phyloP scores from a whole-genome alignment of 2,888 invertebrate species.

The Drosophila mayaguana region DNA sequence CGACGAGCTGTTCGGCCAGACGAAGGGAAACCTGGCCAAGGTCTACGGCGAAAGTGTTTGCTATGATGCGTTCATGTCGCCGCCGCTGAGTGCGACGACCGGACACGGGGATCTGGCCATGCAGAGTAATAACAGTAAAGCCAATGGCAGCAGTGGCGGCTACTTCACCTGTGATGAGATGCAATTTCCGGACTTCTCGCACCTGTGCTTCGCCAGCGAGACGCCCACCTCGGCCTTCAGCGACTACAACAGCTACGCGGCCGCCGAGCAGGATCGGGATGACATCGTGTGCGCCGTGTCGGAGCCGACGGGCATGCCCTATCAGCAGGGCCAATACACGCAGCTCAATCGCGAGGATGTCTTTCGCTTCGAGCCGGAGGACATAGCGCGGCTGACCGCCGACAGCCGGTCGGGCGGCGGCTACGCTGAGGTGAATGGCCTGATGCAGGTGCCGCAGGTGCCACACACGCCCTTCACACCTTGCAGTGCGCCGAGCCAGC shows the following conservation, averaged over 20 bases:
- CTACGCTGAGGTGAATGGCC: conserved; percentile 47
- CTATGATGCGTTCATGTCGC: conserved; percentile 71
- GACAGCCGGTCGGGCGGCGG: conserved; percentile 1
- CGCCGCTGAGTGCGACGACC: conserved; percentile 75
- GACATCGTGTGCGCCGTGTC: conserved; percentile 63
- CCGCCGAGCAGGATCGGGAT: conserved; percentile 61
- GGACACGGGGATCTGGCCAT: conserved; percentile 49
- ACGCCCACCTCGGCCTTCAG: conserved; percentile 84
- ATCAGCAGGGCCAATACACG: conserved; percentile 74
- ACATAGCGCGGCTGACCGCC: conserved; percentile 83
- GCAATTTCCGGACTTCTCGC: conserved; percentile 82
- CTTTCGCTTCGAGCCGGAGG: conserved; percentile 85
- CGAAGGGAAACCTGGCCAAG: conserved; percentile 21
- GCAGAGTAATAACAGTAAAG: not conserved
- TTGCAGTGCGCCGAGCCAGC: conserved; percentile 50
- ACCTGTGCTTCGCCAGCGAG: conserved; percentile 78
- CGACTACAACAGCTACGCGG: conserved; percentile 56
- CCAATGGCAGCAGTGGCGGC: not conserved
- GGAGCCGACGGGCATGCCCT: conserved; percentile 56
- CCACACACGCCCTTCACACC: conserved; percentile 71
- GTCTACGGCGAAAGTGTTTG: conserved; percentile 33
- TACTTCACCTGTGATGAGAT: conserved; percentile 71
- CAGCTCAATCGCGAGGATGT: conserved; percentile 80
- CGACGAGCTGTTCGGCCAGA: conserved; percentile 48
- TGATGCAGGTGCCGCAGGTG: conserved; percentile 54